Base-by-base conservation (phyloP, 1,140 invertebrate genomes). In the Teleopsis dalmanni region DNA sequence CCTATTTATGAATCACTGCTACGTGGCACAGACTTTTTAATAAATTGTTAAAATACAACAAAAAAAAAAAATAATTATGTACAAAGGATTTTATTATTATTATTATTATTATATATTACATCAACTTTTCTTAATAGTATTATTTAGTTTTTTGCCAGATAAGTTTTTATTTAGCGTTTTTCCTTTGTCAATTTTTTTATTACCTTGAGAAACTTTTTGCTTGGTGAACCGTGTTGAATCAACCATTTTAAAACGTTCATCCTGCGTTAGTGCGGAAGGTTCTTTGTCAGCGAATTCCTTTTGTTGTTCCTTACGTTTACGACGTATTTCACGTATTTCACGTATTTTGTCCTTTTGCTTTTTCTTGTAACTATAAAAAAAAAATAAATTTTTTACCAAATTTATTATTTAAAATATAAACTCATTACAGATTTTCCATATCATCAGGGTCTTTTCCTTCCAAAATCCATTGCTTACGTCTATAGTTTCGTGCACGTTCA, bases 401-500 rank as follows among this genome's bases (percentile, higher is more conserved):
- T 29, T 26, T 23, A 6, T 40, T 23, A 10, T 43, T 43, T 26
- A 10, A 27, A 43, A 18, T 6, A 3, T 7, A 19, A 31, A 14
- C 14, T 16, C 43, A 64, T 66, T 57, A 79, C 76, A 75, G 67
- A 3, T 70, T 67, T 60, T 86, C 84, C 65, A 87, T 81, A 65
- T 83, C 76, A 43, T 91, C 86, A 0, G 85, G 85, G 72, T 88
- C 81, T 54, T 85, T 81, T 23, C 90, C 92, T 59, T 91, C 83
- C 55, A 91, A 65, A 48, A 95, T 85, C 70, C 91, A 79, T 45
- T 89, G 80, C 65, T 96, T 97, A 48, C 85, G 75, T 58, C 91
- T 86, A 74, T 96, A 91, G 43, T 91, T 91, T 54, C 82, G 76
- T 57, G 84, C 87, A 48, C 86, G 81, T 67, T 95, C 88, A 63